A percentile compares a stretch with the other conserved stretches of the same genome.
Conservation (phyloP, 2,797 vertebrate genomes). For the Nannoperca australis region DNA sequence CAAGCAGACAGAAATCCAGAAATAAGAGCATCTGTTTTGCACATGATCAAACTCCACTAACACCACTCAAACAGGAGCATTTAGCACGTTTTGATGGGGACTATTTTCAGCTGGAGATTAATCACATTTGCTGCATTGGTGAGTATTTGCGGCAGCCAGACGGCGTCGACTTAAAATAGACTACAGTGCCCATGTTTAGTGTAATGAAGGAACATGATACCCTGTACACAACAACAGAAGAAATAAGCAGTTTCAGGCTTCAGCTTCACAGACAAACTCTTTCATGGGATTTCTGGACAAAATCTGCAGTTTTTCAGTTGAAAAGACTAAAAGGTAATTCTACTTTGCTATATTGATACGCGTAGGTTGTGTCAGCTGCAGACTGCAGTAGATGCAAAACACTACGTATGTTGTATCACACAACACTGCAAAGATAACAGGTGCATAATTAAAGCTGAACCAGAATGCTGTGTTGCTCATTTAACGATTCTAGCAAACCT, state of each 20-base stretch:
- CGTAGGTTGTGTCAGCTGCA: neutral
- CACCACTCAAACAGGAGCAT: neutral
- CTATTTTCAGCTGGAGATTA: conserved; percentile 17
- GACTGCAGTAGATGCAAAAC: neutral
- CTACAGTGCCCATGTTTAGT: neutral
- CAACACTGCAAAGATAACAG: conserved; percentile 12
- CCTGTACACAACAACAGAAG: neutral
- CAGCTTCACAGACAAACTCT: neutral
- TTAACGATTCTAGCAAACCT: neutral
- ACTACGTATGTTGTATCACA: neutral
- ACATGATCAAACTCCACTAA: neutral
- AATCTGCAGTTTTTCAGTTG: neutral
- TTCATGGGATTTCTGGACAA: neutral
- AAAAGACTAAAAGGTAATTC: neutral
- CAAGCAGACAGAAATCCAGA: neutral
- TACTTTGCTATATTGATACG: neutral
- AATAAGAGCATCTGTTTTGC: neutral
- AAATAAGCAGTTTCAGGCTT: neutral
- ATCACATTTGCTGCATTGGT: conserved; percentile 4
- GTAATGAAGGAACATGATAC: neutral
- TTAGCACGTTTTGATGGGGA: neutral
- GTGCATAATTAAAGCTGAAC: conserved; percentile 15
- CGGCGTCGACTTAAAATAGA: neutral
- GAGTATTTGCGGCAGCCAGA: conserved; percentile 21
- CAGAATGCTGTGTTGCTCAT: neutral